These are phyloP conservation scores for Enhydra lutris DNA, from an alignment of 2,113 vertebrate genomes.

Conservation along the genomic window DNA sequence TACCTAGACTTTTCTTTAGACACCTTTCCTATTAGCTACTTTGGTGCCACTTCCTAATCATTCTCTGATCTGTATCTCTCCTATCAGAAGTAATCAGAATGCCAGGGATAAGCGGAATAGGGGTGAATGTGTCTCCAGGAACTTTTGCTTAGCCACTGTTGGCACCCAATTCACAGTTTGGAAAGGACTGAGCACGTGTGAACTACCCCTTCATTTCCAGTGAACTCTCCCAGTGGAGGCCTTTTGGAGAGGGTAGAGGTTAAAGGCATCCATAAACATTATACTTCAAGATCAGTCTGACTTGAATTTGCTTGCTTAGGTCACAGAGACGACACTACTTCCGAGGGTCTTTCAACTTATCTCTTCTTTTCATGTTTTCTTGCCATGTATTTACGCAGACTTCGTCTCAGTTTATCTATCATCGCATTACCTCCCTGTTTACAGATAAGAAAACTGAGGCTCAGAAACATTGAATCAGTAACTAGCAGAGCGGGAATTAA, in stretches of 20 bases:
- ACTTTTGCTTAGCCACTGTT: neutral
- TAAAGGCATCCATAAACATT: neutral
- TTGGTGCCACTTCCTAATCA: neutral
- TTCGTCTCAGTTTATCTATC: neutral
- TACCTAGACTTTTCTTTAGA: neutral
- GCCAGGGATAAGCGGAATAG: neutral
- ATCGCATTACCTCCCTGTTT: neutral
- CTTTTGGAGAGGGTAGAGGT: neutral
- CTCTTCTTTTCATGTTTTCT: neutral
- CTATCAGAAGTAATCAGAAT: neutral
- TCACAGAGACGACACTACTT: conserved; percentile 7
- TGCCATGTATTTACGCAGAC: neutral
- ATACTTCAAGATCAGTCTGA: neutral
- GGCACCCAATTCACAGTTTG: neutral
- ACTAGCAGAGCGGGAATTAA: neutral
- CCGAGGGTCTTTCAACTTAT: neutral
- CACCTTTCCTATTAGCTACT: neutral
- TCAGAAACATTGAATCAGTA: neutral
- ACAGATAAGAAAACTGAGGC: neutral
- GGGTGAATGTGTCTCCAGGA: neutral
- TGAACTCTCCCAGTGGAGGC: neutral
- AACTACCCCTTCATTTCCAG: neutral
- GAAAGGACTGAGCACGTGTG: neutral
- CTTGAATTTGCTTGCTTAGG: neutral
- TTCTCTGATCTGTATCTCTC: neutral